phyloP scores from a whole-genome alignment of 2,797 vertebrate species.

The Cercopithecus diana region DNA sequence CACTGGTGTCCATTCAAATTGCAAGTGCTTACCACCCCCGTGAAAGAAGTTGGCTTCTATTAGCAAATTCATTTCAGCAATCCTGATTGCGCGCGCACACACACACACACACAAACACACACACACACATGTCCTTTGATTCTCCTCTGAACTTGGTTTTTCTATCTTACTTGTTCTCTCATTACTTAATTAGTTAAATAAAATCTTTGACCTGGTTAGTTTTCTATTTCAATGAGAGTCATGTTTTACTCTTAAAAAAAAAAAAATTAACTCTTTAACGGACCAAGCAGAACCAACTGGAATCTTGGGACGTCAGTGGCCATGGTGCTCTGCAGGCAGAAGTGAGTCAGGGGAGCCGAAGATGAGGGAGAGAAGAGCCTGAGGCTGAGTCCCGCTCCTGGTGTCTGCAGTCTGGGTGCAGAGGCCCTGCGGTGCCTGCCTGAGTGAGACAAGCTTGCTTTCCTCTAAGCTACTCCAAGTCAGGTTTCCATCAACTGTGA shows the following conservation, averaged over 20 bases:
- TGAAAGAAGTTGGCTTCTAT: neutral
- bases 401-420: neutral
- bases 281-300: neutral
- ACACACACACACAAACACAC: neutral
- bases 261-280: neutral
- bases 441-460: neutral
- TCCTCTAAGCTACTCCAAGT: too few relatives aligned
- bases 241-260: neutral
- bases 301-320: fast-evolving
- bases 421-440: neutral
- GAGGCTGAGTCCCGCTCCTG: neutral
- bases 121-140: neutral
- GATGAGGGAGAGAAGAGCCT: neutral
- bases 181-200: neutral
- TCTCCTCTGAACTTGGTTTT: neutral
- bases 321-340: neutral
- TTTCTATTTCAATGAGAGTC: neutral
- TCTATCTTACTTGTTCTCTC: neutral
- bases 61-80: neutral
- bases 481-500: neutral
- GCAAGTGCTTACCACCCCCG: neutral
- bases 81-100: neutral
- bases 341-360: neutral
- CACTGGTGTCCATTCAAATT: neutral
- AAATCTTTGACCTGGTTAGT: neutral